Evolutionary conservation across 2,797 vertebrate genomes (phyloP).

Genomic region (Nannoperca australis): DNA sequence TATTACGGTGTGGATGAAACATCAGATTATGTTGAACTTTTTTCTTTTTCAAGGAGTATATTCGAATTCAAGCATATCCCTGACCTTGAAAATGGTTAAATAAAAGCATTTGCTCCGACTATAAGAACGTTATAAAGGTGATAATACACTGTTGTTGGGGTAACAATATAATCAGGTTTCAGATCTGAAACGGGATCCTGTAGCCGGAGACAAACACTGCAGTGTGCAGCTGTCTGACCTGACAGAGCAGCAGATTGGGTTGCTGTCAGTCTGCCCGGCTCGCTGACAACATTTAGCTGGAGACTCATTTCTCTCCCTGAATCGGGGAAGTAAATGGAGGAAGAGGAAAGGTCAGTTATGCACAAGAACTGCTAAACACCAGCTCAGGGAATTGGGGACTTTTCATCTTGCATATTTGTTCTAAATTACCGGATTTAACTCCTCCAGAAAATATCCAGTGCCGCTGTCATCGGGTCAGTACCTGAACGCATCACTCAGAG

Average conservation of each 20-base stretch:
- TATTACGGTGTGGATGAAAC: too few species aligned
- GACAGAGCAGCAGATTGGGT: background rate
- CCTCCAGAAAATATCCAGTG: background rate
- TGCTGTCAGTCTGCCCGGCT: background rate
- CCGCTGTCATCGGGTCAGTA: background rate
- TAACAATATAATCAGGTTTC: background rate
- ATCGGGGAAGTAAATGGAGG: conserved; percentile 46
- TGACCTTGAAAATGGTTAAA: too few species aligned
- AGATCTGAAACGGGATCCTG: background rate
- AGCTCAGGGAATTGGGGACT: conserved; percentile 12
- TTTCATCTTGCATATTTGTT: conserved; percentile 11
- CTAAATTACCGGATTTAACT: conserved; percentile 1
- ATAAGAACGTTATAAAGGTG: too few species aligned
- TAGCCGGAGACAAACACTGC: background rate
- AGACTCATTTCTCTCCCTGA: background rate
- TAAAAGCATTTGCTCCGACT: too few species aligned
- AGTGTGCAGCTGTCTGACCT: conserved; percentile 8
- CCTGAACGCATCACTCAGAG: background rate
- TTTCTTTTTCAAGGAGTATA: too few species aligned
- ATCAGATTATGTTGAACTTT: too few species aligned
- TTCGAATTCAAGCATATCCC: too few species aligned
- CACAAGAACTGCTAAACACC: too few species aligned
- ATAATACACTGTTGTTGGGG: background rate
- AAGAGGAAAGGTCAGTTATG: conserved; percentile 38
- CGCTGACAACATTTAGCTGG: background rate